Percentiles rank a stretch among this genome's conserved stretches.
phyloP scores from a whole-genome alignment of 2,113 vertebrate genomes.

The Triplophysa siluroides region DNA sequence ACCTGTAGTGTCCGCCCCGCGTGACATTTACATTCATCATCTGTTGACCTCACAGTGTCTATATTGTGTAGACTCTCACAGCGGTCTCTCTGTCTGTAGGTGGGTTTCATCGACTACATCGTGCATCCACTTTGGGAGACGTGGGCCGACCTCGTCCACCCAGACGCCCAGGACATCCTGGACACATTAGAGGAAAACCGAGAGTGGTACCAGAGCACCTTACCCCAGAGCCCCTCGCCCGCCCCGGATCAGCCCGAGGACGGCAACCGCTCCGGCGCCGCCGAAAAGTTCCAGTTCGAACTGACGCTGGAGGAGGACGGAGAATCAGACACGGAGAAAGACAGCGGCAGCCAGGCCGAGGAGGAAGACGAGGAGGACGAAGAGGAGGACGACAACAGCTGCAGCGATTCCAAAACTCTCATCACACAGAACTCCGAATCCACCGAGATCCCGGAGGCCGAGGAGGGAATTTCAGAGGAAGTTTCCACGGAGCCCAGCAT shows the following conservation, averaged over 20 bases:
- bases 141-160: constrained; percentile 87
- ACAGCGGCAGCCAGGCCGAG: constrained; percentile 84
- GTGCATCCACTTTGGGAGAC: constrained; percentile 90
- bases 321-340: constrained; percentile 85
- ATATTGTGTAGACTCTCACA: not conserved
- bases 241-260: constrained; percentile 80
- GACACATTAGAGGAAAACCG: constrained; percentile 88
- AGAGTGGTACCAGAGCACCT: constrained; percentile 93
- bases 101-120: constrained; percentile 90
- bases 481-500: constrained; percentile 42
- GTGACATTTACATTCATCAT: too few relatives aligned
- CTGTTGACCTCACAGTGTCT: too few relatives aligned
- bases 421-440: constrained; percentile 87
- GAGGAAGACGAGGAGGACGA: constrained; percentile 79
- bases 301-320: constrained; percentile 85
- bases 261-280: constrained; percentile 71
- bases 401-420: constrained; percentile 85
- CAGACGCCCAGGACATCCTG: constrained; percentile 86
- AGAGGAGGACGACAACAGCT: constrained; percentile 82
- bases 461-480: constrained; percentile 70
- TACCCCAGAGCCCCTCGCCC: constrained; percentile 86
- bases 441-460: constrained; percentile 80
- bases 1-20: too few relatives aligned
- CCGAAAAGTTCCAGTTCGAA: constrained; percentile 88
- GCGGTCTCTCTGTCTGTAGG: constrained; percentile 65